Conservation (phyloP, 2,888 invertebrate genomes). For the Deilephila porcellus region DNA sequence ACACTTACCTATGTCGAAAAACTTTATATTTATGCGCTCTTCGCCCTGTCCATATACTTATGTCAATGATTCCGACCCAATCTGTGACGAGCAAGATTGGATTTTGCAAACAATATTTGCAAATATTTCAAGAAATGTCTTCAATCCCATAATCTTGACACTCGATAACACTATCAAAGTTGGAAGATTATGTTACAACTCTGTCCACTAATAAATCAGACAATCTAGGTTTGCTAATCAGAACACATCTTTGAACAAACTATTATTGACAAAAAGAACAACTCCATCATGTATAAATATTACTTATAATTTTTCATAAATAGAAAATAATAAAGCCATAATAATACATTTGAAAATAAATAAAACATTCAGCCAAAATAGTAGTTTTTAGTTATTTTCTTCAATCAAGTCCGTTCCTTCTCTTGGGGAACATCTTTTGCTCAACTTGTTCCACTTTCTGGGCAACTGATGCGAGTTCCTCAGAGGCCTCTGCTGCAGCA, state of each 20-base stretch:
- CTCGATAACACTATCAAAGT: too few relatives aligned
- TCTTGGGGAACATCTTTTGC: conserved; percentile 68
- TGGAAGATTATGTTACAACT: too few relatives aligned
- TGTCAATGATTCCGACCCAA: too few relatives aligned
- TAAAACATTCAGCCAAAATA: conserved; percentile 34
- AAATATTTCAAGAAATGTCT: too few relatives aligned
- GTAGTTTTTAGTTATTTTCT: conserved; percentile 18
- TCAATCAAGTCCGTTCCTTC: conserved; percentile 78
- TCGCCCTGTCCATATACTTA: too few relatives aligned
- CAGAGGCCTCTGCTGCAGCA: conserved; percentile 71
- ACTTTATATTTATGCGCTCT: too few relatives aligned
- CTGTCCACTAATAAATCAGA: too few relatives aligned
- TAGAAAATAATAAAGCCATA: conserved; percentile 25
- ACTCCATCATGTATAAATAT: not conserved
- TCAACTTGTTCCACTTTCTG: conserved; percentile 74
- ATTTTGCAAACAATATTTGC: too few relatives aligned
- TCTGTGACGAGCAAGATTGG: too few relatives aligned
- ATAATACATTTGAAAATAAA: conserved; percentile 8
- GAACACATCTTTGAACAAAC: not conserved
- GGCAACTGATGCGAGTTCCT: conserved; percentile 69
- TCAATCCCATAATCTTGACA: too few relatives aligned
- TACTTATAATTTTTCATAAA: conserved; percentile 17
- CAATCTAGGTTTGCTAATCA: too few relatives aligned
- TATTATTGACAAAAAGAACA: not conserved
- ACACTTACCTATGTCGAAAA: too few relatives aligned